These are phyloP conservation scores for Dryococelus australis DNA, from an alignment of 2,888 invertebrate genomes.

Conservation along the genomic window DNA sequence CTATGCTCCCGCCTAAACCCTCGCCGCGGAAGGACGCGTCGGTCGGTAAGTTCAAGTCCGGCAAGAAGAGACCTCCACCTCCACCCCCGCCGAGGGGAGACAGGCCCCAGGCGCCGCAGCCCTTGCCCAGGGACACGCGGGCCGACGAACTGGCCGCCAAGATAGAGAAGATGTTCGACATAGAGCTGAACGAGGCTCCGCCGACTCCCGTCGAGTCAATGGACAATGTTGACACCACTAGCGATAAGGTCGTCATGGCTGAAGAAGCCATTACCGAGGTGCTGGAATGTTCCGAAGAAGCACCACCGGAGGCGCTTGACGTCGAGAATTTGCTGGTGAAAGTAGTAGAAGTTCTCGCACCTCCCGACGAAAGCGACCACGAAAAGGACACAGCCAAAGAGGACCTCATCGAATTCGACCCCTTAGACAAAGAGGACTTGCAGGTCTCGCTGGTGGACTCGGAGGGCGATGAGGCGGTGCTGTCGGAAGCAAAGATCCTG, in stretches of 20 bases:
- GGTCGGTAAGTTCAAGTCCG: conserved; percentile 46
- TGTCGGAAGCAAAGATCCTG: neutral
- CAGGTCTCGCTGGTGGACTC: conserved; percentile 55
- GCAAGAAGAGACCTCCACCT: conserved; percentile 57
- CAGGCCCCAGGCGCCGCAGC: conserved; percentile 48
- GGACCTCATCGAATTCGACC: conserved; percentile 12
- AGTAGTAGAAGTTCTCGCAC: conserved; percentile 75
- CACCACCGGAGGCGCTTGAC: conserved; percentile 41
- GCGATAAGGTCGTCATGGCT: neutral
- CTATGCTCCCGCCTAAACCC: conserved; percentile 57
- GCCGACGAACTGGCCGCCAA: conserved; percentile 25
- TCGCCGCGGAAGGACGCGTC: conserved; percentile 55
- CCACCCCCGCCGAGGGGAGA: conserved; percentile 56
- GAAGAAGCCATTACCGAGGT: neutral
- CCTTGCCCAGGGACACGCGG: conserved; percentile 21
- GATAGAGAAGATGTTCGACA: conserved; percentile 16
- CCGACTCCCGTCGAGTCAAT: neutral
- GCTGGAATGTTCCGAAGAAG: conserved; percentile 18
- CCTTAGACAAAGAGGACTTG: conserved; percentile 21
- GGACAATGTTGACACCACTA: neutral
- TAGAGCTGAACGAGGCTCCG: neutral
- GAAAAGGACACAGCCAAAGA: conserved; percentile 29
- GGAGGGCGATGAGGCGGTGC: conserved; percentile 55
- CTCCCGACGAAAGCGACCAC: conserved; percentile 20
- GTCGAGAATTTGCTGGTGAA: conserved; percentile 66